Percentiles rank a stretch among this genome's conserved stretches.
These are phyloP conservation scores for Myzus persicae DNA, from an alignment of 1,140 invertebrate genomes.

Conservation along the genomic window DNA sequence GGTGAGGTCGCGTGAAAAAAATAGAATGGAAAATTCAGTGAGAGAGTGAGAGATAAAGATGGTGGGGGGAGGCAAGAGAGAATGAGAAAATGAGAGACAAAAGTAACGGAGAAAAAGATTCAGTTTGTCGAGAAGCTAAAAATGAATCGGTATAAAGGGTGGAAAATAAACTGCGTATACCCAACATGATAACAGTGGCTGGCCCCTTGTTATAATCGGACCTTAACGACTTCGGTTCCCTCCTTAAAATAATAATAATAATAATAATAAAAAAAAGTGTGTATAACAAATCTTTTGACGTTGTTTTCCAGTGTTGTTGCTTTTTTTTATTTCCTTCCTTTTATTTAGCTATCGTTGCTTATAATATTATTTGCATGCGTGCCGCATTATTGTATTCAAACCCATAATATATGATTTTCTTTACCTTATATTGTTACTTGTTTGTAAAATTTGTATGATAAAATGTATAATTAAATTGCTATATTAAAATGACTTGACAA, in stretches of 20 bases:
- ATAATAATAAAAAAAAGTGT: conserved; percentile 40
- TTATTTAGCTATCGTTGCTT: neutral
- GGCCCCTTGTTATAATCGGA: conserved; percentile 58
- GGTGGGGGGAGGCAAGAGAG: neutral
- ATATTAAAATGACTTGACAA: neutral
- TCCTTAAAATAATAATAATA: conserved; percentile 40
- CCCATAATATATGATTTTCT: neutral
- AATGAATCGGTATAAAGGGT: conserved; percentile 57
- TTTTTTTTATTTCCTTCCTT: neutral
- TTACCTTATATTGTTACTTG: neutral
- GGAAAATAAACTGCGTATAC: conserved; percentile 57
- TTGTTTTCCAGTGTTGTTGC: conserved; percentile 44
- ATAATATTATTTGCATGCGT: neutral
- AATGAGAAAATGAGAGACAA: conserved; percentile 31
- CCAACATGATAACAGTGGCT: conserved; percentile 57
- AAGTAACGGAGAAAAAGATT: conserved; percentile 38
- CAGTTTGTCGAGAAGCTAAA: conserved; percentile 56
- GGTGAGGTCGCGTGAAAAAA: neutral
- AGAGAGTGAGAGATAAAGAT: neutral
- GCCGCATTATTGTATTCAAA: neutral
- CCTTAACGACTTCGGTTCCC: conserved; percentile 55
- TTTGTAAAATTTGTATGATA: neutral
- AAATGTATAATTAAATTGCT: neutral
- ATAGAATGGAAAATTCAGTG: neutral
- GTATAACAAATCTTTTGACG: conserved; percentile 58